Evolutionary conservation across 2,113 vertebrate genomes (phyloP).

Genomic region (Grus americana): DNA sequence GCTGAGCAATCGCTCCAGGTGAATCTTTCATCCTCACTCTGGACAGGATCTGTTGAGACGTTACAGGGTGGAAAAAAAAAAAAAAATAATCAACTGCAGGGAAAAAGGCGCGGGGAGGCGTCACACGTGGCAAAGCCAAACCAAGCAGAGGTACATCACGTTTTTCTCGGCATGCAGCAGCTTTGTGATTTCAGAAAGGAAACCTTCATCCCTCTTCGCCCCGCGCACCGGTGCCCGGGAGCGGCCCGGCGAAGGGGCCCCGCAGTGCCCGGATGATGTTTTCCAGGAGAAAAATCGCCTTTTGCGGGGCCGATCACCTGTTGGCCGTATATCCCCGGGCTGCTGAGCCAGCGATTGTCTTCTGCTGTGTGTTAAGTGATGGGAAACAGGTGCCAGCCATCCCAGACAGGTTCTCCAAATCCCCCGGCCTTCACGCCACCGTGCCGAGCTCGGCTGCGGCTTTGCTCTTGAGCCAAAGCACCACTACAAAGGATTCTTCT

Average conservation of each 20-base stretch:
- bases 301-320: conserved; percentile 33
- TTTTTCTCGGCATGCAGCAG: not conserved
- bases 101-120: not conserved
- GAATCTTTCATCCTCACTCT: not conserved
- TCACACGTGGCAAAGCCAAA: not conserved
- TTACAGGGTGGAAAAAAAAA: not conserved
- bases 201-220: not conserved
- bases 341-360: conserved; percentile 67
- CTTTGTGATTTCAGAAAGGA: not conserved
- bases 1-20: not conserved
- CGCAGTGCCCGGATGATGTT: not conserved
- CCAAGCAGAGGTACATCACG: not conserved
- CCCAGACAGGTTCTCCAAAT: conserved; percentile 63
- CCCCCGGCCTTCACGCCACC: not conserved
- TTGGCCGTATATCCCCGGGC: conserved; percentile 13
- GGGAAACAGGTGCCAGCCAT: conserved; percentile 50
- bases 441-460: not conserved
- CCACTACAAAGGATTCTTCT: conserved; percentile 62
- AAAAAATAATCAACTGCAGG: not conserved
- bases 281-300: not conserved
- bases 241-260: not conserved
- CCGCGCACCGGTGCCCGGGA: not conserved
- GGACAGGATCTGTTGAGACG: not conserved
- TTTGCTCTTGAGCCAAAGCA: conserved; percentile 59
- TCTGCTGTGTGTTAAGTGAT: conserved; percentile 21